Evolutionary conservation across 2,797 vertebrate genomes (phyloP).

Genomic region (Sus cebifrons): DNA sequence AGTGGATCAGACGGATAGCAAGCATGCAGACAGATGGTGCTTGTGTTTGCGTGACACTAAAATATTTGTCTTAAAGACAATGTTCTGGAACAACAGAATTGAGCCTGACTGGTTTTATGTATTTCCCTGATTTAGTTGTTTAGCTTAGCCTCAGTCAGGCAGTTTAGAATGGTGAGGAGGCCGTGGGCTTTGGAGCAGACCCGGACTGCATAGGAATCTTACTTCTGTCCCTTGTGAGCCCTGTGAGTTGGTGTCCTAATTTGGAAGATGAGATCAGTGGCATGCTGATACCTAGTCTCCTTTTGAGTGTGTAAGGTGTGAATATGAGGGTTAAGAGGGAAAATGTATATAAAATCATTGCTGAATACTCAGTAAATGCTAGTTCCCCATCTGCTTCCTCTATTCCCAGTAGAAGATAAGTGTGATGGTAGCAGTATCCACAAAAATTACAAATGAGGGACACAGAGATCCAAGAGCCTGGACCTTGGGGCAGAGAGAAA

Average conservation of each 20-base stretch:
- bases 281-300: background rate
- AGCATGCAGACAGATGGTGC: constrained; percentile 64
- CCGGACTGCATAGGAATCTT: constrained; percentile 1
- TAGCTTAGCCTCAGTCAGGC: constrained; percentile 34
- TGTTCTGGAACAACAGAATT: constrained; percentile 44
- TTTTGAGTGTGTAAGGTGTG: background rate
- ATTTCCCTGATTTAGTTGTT: constrained; percentile 52
- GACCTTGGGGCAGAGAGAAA: background rate
- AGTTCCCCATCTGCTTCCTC: background rate
- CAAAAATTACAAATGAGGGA: background rate
- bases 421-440: background rate
- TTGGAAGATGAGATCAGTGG: constrained; percentile 25
- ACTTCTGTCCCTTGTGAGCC: background rate
- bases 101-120: constrained; percentile 55
- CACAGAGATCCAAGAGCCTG: background rate
- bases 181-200: background rate
- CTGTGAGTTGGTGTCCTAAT: constrained; percentile 39
- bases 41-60: constrained; percentile 71
- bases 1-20: constrained; percentile 60
- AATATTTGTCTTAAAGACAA: constrained; percentile 77
- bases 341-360: background rate
- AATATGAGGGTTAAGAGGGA: background rate
- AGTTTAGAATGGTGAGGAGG: background rate
- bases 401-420: background rate
- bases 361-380: background rate